Evolutionary conservation across 2,113 vertebrate species (phyloP).

Genomic region (Cricetomys ansorgei): DNA sequence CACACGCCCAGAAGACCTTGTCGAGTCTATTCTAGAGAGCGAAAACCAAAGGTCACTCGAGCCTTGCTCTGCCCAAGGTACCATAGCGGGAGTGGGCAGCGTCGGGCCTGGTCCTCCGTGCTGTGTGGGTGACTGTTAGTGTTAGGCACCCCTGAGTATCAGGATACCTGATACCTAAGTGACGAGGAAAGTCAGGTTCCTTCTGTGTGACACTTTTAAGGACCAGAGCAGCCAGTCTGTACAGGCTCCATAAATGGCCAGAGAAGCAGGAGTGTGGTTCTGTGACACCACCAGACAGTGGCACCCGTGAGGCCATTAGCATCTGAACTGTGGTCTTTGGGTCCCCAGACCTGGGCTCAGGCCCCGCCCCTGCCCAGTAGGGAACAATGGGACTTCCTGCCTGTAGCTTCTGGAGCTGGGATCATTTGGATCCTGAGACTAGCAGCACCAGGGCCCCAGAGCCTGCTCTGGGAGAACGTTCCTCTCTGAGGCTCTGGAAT

Average conservation of each 20-base stretch:
- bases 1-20: neutral
- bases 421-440: neutral
- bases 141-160: rapidly evolving
- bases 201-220: neutral
- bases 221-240: neutral
- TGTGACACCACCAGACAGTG: neutral
- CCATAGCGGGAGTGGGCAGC: neutral
- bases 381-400: constrained; percentile 6
- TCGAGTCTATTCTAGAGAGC: neutral
- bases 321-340: neutral
- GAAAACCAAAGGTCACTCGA: neutral
- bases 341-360: neutral
- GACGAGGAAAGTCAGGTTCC: neutral
- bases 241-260: rapidly evolving
- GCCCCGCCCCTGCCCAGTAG: neutral
- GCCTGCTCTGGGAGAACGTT: neutral
- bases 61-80: neutral
- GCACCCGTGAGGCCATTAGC: neutral
- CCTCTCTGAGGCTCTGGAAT: neutral
- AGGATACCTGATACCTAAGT: too few relatives aligned
- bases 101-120: neutral
- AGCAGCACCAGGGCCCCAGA: too few relatives aligned
- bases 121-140: neutral
- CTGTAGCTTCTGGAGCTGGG: neutral
- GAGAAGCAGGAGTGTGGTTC: neutral